Conservation (phyloP, 2,888 invertebrate species). For the Leuctra nigra region DNA sequence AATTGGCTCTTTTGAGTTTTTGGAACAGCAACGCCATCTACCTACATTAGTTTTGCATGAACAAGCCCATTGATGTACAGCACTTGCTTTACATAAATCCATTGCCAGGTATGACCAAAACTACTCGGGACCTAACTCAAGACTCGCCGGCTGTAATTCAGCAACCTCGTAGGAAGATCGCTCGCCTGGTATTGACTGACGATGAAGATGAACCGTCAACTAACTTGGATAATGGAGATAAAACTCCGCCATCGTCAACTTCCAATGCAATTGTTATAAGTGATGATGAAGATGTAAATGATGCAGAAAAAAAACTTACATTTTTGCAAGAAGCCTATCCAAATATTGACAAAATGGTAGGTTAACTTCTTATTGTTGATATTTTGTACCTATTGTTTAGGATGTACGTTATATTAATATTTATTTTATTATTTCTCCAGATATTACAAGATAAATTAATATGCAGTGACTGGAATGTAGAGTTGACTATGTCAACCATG, state of each 20-base stretch:
- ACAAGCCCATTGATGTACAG: no score
- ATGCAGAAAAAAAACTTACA: constrained; percentile 39
- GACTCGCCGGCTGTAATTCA: not conserved
- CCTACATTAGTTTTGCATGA: no score
- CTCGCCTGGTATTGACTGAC: not conserved
- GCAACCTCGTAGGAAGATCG: not conserved
- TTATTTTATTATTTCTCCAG: constrained; percentile 30
- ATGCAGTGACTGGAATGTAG: constrained; percentile 41
- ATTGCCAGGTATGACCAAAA: not conserved
- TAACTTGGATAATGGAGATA: not conserved
- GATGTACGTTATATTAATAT: not conserved
- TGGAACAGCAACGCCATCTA: no score
- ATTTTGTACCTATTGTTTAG: not conserved
- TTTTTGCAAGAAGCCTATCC: constrained; percentile 59
- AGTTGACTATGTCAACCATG: constrained; percentile 34
- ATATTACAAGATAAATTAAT: constrained; percentile 43
- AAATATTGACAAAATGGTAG: constrained; percentile 51
- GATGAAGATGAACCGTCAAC: constrained; percentile 6
- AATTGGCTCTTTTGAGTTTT: no score
- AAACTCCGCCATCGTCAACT: no score
- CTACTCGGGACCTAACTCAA: not conserved
- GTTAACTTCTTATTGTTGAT: constrained; percentile 29
- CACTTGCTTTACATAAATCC: no score
- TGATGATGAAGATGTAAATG: constrained; percentile 39
- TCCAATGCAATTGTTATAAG: constrained; percentile 26